Conservation (phyloP, 1,140 invertebrate species). For the Musca domestica region DNA sequence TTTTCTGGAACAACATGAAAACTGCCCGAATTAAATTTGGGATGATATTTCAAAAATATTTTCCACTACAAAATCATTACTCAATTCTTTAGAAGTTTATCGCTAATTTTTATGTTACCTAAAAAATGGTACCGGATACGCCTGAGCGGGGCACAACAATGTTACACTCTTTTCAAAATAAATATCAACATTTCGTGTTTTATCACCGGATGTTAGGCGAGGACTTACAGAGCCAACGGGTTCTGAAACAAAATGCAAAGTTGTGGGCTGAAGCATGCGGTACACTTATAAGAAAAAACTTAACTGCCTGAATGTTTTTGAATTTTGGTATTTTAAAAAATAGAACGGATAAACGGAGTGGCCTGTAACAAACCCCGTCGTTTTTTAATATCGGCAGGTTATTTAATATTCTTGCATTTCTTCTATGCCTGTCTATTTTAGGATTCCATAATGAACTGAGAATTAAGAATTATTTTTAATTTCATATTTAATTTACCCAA, state of each 20-base stretch:
- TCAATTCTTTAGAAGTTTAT: conserved; percentile 58
- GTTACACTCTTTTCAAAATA: conserved; percentile 44
- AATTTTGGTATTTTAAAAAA: conserved; percentile 33
- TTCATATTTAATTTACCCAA: conserved; percentile 67
- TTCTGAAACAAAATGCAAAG: conserved; percentile 54
- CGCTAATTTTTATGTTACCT: conserved; percentile 58
- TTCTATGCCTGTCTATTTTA: too few species aligned
- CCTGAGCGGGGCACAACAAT: conserved; percentile 67
- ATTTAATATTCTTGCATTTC: too few species aligned
- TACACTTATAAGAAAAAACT: background rate
- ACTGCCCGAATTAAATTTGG: conserved; percentile 4
- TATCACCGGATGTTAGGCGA: conserved; percentile 57
- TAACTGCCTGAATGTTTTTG: conserved; percentile 33
- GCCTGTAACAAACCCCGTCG: too few species aligned
- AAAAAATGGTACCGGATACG: conserved; percentile 65
- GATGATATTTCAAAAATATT: background rate
- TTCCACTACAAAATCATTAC: too few species aligned
- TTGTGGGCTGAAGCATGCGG: background rate
- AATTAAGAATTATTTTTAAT: conserved; percentile 23
- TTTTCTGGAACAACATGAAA: background rate
- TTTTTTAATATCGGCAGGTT: too few species aligned
- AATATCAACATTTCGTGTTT: conserved; percentile 45
- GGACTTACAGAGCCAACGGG: conserved; percentile 67
- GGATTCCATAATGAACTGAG: too few species aligned
- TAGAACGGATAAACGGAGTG: too few species aligned